phyloP scores from a whole-genome alignment of 2,888 invertebrate species.

The Drosophila affinis region DNA sequence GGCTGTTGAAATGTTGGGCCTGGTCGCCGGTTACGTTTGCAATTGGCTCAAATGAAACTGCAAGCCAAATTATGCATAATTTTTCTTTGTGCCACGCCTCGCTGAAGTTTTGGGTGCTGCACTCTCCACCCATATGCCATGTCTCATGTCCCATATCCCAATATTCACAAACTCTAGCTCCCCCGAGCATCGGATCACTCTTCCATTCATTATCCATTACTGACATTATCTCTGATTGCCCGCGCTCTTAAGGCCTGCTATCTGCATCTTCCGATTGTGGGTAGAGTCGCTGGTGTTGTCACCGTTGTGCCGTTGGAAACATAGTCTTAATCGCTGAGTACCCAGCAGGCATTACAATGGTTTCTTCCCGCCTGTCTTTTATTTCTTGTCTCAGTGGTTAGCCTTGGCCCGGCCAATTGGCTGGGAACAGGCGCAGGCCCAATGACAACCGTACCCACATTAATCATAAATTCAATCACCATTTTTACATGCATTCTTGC shows the following conservation, averaged over 20 bases:
- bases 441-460: conserved; percentile 55
- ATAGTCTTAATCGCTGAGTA: conserved; percentile 28
- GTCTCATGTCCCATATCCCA: not conserved
- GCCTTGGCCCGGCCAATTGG: conserved; percentile 68
- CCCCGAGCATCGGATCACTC: not conserved
- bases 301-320: not conserved
- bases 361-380: conserved; percentile 44
- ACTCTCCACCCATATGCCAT: conserved; percentile 19
- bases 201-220: conserved; percentile 4
- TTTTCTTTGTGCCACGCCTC: conserved; percentile 37
- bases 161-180: not conserved
- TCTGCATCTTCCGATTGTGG: conserved; percentile 38
- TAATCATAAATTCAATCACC: conserved; percentile 69
- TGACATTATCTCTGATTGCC: conserved; percentile 58
- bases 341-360: conserved; percentile 47
- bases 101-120: conserved; percentile 25
- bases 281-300: conserved; percentile 18
- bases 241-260: conserved; percentile 48
- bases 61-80: conserved; percentile 43
- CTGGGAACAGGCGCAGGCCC: conserved; percentile 21
- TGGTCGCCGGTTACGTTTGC: conserved; percentile 61
- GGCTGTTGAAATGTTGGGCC: conserved; percentile 59
- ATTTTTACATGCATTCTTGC: conserved; percentile 72
- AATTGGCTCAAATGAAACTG: conserved; percentile 51
- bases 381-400: conserved; percentile 28